These are phyloP conservation scores for Drosophila pseudotalamancana DNA, from an alignment of 2,888 invertebrate genomes.

Conservation along the genomic window DNA sequence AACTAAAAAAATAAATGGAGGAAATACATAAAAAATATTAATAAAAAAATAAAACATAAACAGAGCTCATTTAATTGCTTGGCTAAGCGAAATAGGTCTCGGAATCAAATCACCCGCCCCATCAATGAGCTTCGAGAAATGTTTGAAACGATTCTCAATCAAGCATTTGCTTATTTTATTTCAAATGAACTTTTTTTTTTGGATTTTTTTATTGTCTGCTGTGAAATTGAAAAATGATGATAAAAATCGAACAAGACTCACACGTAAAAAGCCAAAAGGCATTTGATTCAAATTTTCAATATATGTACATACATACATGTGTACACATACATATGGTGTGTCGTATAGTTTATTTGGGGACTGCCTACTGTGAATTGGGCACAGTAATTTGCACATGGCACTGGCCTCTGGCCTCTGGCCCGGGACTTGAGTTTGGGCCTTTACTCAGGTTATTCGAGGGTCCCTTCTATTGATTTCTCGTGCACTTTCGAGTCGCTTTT, in stretches of 20 bases:
- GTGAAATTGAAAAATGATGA: conserved; percentile 82
- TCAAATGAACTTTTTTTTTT: conserved; percentile 39
- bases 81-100: conserved; percentile 34
- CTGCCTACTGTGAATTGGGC: conserved; percentile 73
- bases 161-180: conserved; percentile 40
- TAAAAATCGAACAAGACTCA: conserved; percentile 70
- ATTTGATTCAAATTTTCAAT: conserved; percentile 33
- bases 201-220: conserved; percentile 81
- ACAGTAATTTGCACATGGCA: conserved; percentile 56
- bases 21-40: background rate
- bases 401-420: conserved; percentile 43
- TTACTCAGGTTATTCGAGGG: conserved; percentile 45
- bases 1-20: conserved; percentile 12
- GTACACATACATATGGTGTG: background rate
- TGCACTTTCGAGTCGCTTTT: conserved; percentile 59
- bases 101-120: conserved; percentile 11
- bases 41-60: conserved; percentile 2
- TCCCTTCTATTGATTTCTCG: conserved; percentile 69
- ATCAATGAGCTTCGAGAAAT: conserved; percentile 31
- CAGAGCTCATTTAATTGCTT: conserved; percentile 58
- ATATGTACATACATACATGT: background rate
- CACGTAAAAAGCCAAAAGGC: conserved; percentile 57
- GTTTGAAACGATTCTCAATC: conserved; percentile 30
- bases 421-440: conserved; percentile 22
- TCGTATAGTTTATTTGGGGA: conserved; percentile 40